These are phyloP conservation scores for Nephrotoma guestfalica DNA, from an alignment of 2,888 invertebrate species.

Conservation along the genomic window DNA sequence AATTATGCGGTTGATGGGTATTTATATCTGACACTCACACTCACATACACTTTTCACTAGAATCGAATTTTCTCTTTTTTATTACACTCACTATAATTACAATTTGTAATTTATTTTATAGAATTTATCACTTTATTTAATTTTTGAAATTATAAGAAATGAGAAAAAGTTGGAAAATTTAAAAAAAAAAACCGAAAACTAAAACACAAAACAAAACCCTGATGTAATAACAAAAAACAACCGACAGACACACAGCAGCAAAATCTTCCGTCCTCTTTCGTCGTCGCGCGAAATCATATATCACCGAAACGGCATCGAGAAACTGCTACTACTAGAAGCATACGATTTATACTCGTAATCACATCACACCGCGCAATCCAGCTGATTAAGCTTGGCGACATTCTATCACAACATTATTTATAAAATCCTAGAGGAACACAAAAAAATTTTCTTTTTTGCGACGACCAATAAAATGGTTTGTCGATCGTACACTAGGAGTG, in stretches of 20 bases:
- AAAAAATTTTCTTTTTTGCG: background rate
- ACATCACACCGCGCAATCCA: background rate
- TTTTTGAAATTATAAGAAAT: background rate
- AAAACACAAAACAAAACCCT: background rate
- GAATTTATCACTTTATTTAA: background rate
- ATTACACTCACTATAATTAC: background rate
- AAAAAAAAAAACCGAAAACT: background rate
- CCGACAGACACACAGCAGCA: background rate
- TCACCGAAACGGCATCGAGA: background rate
- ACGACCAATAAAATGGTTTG: background rate
- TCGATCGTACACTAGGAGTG: background rate
- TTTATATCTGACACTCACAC: background rate
- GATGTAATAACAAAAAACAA: background rate
- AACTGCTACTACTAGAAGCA: background rate
- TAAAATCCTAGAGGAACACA: background rate
- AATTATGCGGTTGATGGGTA: background rate
- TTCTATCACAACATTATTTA: background rate
- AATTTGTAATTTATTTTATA: background rate
- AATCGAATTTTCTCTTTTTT: background rate
- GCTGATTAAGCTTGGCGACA: background rate
- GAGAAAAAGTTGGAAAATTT: background rate
- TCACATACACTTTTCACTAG: background rate
- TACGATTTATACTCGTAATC: background rate
- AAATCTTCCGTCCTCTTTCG: background rate
- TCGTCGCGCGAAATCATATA: background rate